These are phyloP conservation scores for Drosophila neotestacea DNA, from an alignment of 2,888 invertebrate genomes.

Conservation along the genomic window DNA sequence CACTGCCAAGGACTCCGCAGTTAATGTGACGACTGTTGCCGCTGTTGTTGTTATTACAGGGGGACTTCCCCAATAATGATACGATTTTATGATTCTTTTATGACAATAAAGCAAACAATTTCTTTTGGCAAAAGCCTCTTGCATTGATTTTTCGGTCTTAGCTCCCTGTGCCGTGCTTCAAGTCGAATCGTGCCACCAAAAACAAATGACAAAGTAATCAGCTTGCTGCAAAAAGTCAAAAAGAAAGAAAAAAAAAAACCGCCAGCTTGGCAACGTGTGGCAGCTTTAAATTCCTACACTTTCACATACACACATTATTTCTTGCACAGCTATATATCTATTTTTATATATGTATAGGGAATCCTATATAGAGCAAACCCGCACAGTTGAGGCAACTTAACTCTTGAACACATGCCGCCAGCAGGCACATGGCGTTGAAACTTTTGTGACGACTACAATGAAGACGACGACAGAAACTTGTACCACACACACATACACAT, in stretches of 20 bases:
- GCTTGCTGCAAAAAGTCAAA: slow-evolving; percentile 72
- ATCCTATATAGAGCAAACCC: slow-evolving; percentile 2
- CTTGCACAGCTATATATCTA: neutral
- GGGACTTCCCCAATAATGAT: slow-evolving; percentile 67
- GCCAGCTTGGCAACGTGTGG: slow-evolving; percentile 70
- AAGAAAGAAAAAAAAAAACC: slow-evolving; percentile 17
- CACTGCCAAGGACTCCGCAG: slow-evolving; percentile 52
- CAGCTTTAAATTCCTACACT: slow-evolving; percentile 77
- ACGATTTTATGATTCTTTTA: slow-evolving; percentile 70
- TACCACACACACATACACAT: slow-evolving; percentile 36
- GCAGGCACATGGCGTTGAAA: slow-evolving; percentile 77
- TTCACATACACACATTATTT: slow-evolving; percentile 33
- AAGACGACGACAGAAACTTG: slow-evolving; percentile 78
- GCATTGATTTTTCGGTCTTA: slow-evolving; percentile 49
- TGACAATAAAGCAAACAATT: slow-evolving; percentile 65
- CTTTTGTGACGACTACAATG: slow-evolving; percentile 76
- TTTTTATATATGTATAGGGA: neutral
- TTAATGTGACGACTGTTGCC: slow-evolving; percentile 57
- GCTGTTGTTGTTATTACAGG: slow-evolving; percentile 22
- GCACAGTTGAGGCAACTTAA: slow-evolving; percentile 74
- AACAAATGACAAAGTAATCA: slow-evolving; percentile 80
- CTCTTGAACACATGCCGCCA: slow-evolving; percentile 80
- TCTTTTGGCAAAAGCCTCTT: slow-evolving; percentile 43
- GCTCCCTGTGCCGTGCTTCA: neutral
- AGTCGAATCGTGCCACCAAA: slow-evolving; percentile 15